Conservation (phyloP, 2,888 invertebrate species). For the Carterocephalus palaemon region DNA sequence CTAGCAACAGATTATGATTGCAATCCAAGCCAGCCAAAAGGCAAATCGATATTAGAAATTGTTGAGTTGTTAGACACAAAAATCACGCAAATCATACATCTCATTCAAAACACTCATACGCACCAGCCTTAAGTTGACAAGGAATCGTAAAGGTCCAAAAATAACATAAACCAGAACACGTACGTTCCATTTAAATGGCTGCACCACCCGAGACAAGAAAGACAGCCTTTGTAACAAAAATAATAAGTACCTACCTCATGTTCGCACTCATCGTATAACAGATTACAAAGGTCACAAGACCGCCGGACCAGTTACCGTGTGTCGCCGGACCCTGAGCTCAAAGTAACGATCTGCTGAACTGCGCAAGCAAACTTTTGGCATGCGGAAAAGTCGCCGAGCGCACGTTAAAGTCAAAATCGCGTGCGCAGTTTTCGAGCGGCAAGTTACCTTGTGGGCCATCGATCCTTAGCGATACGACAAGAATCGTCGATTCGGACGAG, state of each 20-base stretch:
- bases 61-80: too few species aligned
- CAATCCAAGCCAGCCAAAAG: too few species aligned
- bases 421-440: conserved; percentile 7
- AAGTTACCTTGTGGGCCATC: conserved; percentile 17
- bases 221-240: conserved; percentile 24
- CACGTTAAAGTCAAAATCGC: conserved; percentile 13
- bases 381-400: not conserved
- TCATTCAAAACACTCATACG: too few species aligned
- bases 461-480: conserved; percentile 20
- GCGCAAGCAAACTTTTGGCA: conserved; percentile 14
- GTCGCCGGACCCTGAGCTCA: conserved; percentile 24
- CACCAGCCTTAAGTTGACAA: conserved; percentile 5
- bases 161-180: conserved; percentile 10
- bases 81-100: not conserved
- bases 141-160: conserved; percentile 11
- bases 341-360: conserved; percentile 24
- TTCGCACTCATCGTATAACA: conserved; percentile 25
- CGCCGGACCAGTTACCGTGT: conserved; percentile 23
- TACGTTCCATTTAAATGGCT: conserved; percentile 16
- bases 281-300: conserved; percentile 25
- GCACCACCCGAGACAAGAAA: conserved; percentile 23
- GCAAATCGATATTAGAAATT: too few species aligned
- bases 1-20: too few species aligned
- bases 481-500: conserved; percentile 10
- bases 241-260: conserved; percentile 23